These are phyloP conservation scores for Trigoniulus corallinus DNA, from an alignment of 1,140 invertebrate species.

Conservation along the genomic window DNA sequence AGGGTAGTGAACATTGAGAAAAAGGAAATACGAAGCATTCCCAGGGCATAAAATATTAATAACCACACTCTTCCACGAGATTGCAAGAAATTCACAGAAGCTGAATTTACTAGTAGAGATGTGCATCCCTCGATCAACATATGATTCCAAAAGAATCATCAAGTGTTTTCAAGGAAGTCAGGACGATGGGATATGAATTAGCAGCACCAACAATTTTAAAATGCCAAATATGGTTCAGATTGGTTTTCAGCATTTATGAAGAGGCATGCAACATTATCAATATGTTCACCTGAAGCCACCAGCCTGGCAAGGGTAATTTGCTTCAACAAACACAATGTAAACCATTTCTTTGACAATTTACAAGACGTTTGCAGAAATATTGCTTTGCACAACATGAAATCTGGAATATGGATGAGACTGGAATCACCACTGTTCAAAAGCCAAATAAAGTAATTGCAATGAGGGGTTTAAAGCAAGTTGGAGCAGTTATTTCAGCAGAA, in stretches of 20 bases:
- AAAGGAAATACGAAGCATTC: too few relatives aligned
- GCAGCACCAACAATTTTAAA: too few relatives aligned
- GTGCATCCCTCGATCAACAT: too few relatives aligned
- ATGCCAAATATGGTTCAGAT: conserved; percentile 18
- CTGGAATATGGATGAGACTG: conserved; percentile 22
- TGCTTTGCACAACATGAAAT: conserved; percentile 7
- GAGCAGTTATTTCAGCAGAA: conserved; percentile 14
- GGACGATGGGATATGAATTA: too few relatives aligned
- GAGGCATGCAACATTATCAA: conserved; percentile 25
- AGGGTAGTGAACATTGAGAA: too few relatives aligned
- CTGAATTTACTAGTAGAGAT: too few relatives aligned
- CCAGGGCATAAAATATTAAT: too few relatives aligned
- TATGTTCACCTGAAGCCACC: conserved; percentile 26
- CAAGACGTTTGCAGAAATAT: conserved; percentile 11
- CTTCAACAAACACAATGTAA: conserved; percentile 31
- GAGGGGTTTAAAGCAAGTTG: conserved; percentile 15
- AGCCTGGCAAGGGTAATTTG: conserved; percentile 28
- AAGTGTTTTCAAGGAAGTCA: too few relatives aligned
- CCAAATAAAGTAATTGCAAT: conserved; percentile 13
- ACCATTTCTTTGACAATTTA: conserved; percentile 23
- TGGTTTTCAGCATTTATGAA: conserved; percentile 30
- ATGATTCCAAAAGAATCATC: too few relatives aligned
- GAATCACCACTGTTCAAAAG: conserved; percentile 28
- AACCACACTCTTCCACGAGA: too few relatives aligned
- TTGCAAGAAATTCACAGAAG: too few relatives aligned